Evolutionary conservation across 2,888 invertebrate species (phyloP).

Genomic region (Clunio marinus): DNA sequence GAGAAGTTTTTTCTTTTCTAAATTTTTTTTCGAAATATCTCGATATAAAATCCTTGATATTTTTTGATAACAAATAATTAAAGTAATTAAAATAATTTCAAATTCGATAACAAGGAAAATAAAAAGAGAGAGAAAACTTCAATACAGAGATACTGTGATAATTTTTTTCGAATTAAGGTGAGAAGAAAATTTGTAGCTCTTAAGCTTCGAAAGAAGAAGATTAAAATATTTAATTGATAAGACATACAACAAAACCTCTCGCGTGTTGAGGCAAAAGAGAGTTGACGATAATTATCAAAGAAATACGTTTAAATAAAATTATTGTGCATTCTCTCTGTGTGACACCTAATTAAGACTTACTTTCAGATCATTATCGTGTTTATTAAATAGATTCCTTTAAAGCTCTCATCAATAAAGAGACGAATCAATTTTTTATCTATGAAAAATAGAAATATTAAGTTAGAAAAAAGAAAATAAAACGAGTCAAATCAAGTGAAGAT

Average conservation of each 20-base stretch:
- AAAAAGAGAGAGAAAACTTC: slow-evolving; percentile 29
- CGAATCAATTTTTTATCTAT: slow-evolving; percentile 17
- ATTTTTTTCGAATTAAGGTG: slow-evolving; percentile 28
- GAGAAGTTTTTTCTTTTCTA: background rate
- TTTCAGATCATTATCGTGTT: slow-evolving; percentile 18
- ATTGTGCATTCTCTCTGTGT: slow-evolving; percentile 18
- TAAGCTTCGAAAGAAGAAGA: slow-evolving; percentile 12
- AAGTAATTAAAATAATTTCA: slow-evolving; percentile 9
- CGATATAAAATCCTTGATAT: background rate
- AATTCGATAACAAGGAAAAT: background rate
- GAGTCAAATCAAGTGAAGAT: slow-evolving; percentile 24
- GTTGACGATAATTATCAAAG: slow-evolving; percentile 19
- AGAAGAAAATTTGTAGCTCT: slow-evolving; percentile 28
- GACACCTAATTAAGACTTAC: slow-evolving; percentile 23
- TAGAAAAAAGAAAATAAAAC: slow-evolving; percentile 19
- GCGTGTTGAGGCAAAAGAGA: slow-evolving; percentile 11
- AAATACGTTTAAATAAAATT: background rate
- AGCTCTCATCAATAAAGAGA: background rate
- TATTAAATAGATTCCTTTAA: slow-evolving; percentile 18
- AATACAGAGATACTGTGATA: slow-evolving; percentile 39
- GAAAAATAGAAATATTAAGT: background rate
- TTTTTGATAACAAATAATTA: background rate
- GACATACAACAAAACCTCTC: slow-evolving; percentile 9
- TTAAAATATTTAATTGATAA: slow-evolving; percentile 4
- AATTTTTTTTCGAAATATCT: background rate